Evolutionary conservation across 2,113 vertebrate genomes (phyloP), one percentile per base, ranked within the genome.

Genomic region (Erpornis zantholeuca): DNA sequence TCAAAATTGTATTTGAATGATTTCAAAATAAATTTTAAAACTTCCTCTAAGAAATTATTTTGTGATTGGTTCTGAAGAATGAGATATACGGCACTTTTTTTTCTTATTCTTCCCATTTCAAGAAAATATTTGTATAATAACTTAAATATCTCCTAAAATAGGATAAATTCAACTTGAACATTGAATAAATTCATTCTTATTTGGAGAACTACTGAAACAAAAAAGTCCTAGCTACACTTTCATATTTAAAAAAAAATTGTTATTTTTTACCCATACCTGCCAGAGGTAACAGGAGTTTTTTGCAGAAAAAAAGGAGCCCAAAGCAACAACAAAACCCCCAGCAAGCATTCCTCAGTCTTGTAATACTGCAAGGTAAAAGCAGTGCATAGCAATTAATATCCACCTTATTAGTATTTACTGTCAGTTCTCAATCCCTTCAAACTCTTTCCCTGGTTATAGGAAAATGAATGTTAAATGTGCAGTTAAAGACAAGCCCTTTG

Each of bases 211-310:
- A 36, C 35, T 49, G 40, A 72, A 91, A 83, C 16, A 69, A 15
- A 65, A 66, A 63, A 28, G 40, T 70, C 10, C 7, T 59, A 47
- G 19, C 6, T 72, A 18, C 28, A 75, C 28, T 78, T 88, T 47
- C 20, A 10, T 54, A 7, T 68, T 44, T 1, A 57, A 69, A 47
- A 82, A 49, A 22, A 0, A 15, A 10, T 7, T 0, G 1, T 9
- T 36, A 3, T 6, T 28, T 75, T 88, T 89, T n/a, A 28, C 14
- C 15, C 15, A 3, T 66, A 25, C 27, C 12, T 72, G n/a, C 77
- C 45, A 33, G 20, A n/a, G 12, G 10, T 72, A 83, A 36, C 12
- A 40, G 70, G 17, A 35, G 6, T 4, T 52, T 63, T 88, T 70
- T 73, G 16, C n/a, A 76, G 19, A 14, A 72, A 66, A 33, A 27